Percentiles rank a stretch among this genome's conserved stretches.
These are phyloP conservation scores for Fragum sueziense DNA, from an alignment of 2,888 invertebrate genomes.

Conservation along the genomic window DNA sequence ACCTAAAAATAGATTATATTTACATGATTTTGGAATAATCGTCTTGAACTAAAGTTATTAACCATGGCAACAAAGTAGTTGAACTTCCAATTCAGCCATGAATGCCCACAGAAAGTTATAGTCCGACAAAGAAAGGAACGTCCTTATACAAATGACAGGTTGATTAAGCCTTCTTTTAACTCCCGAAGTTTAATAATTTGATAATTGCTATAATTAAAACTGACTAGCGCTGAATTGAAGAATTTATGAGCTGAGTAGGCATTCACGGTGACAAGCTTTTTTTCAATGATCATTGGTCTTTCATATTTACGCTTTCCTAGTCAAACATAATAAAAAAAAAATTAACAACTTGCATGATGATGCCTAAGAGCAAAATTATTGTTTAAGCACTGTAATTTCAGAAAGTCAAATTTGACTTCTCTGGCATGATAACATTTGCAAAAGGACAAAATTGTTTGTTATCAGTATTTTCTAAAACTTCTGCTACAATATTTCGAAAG, in stretches of 20 bases:
- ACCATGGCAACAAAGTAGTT: not conserved
- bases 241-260: constrained; percentile 17
- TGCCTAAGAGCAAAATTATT: too few relatives aligned
- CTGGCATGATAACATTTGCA: not conserved
- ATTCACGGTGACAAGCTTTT: constrained; percentile 11
- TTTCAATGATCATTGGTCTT: not conserved
- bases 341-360: too few relatives aligned
- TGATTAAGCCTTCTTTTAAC: constrained; percentile 16
- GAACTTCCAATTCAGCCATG: not conserved
- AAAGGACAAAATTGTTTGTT: not conserved
- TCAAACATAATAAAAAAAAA: too few relatives aligned
- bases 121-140: not conserved
- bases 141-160: constrained; percentile 12
- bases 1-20: too few relatives aligned
- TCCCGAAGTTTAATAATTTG: constrained; percentile 18
- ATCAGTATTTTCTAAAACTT: not conserved
- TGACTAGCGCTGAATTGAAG: constrained; percentile 14
- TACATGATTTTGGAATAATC: too few relatives aligned
- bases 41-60: too few relatives aligned
- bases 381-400: too few relatives aligned
- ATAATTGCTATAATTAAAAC: constrained; percentile 26
- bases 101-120: not conserved
- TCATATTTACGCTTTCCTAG: too few relatives aligned
- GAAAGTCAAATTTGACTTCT: too few relatives aligned
- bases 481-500: not conserved